Conservation (phyloP, 2,113 vertebrate genomes). For the Orycteropus afer region DNA sequence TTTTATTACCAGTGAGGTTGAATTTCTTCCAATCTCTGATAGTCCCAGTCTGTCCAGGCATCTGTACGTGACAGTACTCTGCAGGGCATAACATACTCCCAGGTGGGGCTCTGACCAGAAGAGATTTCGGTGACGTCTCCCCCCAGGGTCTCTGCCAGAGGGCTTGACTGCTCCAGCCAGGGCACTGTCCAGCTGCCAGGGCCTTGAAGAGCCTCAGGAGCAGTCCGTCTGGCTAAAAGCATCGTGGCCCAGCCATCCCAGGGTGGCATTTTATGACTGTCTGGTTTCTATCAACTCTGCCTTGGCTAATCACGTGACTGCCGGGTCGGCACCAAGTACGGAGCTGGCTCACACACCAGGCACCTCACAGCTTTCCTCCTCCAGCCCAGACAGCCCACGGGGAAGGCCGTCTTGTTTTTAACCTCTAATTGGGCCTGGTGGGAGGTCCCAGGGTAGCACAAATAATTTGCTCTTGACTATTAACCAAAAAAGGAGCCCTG, state of each 20-base stretch:
- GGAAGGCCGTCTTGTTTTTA: neutral
- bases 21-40: neutral
- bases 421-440: neutral
- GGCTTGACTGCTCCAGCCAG: neutral
- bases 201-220: neutral
- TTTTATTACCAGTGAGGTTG: neutral
- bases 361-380: neutral
- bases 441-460: neutral
- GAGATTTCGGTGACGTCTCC: neutral
- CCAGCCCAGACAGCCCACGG: neutral
- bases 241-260: neutral
- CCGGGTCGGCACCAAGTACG: neutral
- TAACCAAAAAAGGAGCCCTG: neutral
- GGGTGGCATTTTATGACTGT: neutral
- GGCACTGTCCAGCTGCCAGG: neutral
- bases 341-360: too few relatives aligned
- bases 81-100: neutral
- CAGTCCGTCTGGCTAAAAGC: neutral
- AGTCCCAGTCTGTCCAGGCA: too few relatives aligned
- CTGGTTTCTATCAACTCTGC: neutral
- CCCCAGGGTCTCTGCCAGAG: neutral
- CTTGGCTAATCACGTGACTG: rapidly evolving
- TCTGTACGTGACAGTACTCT: neutral
- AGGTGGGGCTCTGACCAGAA: neutral
- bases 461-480: neutral